phyloP scores from a whole-genome alignment of 2,888 invertebrate genomes.

The Candidula unifasciata region DNA sequence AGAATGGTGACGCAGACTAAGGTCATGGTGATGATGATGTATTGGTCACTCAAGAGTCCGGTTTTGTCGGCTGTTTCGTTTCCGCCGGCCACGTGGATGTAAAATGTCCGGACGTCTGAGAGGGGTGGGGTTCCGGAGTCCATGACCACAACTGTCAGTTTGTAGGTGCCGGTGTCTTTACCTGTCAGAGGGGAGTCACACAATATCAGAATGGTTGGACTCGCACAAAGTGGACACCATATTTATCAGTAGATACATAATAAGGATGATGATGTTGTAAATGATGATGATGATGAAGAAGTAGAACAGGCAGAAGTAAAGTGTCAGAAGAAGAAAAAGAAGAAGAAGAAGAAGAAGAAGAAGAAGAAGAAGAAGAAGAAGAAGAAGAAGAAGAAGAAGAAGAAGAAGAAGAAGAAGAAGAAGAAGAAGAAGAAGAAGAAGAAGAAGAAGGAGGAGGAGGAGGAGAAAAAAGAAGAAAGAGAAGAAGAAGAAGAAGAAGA shows the following conservation, averaged over 20 bases:
- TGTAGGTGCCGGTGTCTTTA: slow-evolving; percentile 53
- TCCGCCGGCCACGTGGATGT: slow-evolving; percentile 51
- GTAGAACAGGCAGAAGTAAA: no score
- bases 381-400: not conserved
- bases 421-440: slow-evolving; percentile 25
- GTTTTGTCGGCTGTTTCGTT: slow-evolving; percentile 48
- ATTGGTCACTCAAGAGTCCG: slow-evolving; percentile 51
- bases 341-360: no score
- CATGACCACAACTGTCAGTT: slow-evolving; percentile 54
- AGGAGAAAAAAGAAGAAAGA: not conserved
- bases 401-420: slow-evolving; percentile 33
- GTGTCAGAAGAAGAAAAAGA: no score
- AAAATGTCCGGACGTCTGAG: slow-evolving; percentile 51
- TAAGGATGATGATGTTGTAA: no score
- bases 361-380: not conserved
- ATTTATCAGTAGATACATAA: no score
- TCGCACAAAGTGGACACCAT: no score
- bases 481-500: not conserved
- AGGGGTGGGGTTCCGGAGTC: slow-evolving; percentile 55
- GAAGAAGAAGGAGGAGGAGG: slow-evolving; percentile 9
- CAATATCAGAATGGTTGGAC: no score
- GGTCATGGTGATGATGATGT: slow-evolving; percentile 64
- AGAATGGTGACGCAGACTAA: slow-evolving; percentile 69
- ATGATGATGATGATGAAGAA: no score
- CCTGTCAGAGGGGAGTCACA: not conserved